A percentile compares a stretch with the other conserved stretches of the same genome.
Conservation (phyloP, 2,797 vertebrate species). For the Coregonus suidteri region DNA sequence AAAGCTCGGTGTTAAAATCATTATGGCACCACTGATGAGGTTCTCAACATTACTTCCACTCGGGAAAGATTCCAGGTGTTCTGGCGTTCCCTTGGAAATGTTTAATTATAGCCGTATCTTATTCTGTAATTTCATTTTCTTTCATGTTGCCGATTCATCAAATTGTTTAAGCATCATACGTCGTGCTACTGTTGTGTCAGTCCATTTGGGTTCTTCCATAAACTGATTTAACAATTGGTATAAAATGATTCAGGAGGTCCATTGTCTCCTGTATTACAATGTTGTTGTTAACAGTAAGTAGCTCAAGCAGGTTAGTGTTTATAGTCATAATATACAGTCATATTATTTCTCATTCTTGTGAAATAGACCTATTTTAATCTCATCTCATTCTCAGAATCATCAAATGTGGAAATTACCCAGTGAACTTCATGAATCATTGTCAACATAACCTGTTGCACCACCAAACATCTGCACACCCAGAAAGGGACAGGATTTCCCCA, state of each 20-base stretch:
- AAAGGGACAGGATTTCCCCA: background rate
- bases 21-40: conserved; percentile 71
- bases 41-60: conserved; percentile 63
- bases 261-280: background rate
- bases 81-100: conserved; percentile 59
- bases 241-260: conserved; percentile 18
- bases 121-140: conserved; percentile 64
- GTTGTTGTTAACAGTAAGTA: background rate
- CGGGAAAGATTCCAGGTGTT: conserved; percentile 73
- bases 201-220: background rate
- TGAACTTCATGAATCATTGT: background rate
- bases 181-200: conserved; percentile 16
- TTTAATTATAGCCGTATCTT: conserved; percentile 66
- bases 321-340: background rate
- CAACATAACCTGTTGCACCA: background rate
- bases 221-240: background rate
- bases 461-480: background rate
- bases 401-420: background rate
- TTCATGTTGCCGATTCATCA: conserved; percentile 51
- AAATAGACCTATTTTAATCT: background rate
- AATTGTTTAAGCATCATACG: conserved; percentile 31
- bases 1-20: conserved; percentile 77
- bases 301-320: background rate
- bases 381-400: background rate
- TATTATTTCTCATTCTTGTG: too few species aligned